Conservation (phyloP, 2,797 vertebrate species). For the Typhlichthys eigenmanni region DNA sequence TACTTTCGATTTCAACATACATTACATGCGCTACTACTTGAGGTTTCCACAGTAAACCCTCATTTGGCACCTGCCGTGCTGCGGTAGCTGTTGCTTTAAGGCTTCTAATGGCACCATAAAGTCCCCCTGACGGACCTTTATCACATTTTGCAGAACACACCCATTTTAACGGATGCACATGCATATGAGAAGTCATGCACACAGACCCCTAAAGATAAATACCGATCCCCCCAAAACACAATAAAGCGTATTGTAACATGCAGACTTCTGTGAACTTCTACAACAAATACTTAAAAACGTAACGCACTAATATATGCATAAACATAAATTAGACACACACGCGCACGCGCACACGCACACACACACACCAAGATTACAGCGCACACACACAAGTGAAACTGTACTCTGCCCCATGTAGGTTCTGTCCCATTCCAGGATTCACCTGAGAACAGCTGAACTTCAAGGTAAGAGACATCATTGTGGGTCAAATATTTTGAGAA, state of each 20-base stretch:
- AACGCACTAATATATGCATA: background rate
- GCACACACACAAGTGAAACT: conserved; percentile 55
- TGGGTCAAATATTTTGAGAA: background rate
- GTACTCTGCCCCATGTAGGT: conserved; percentile 51
- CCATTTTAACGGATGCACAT: conserved; percentile 10
- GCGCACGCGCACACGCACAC: conserved; percentile 10
- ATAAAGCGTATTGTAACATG: background rate
- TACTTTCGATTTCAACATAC: background rate
- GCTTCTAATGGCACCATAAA: conserved; percentile 48
- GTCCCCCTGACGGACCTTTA: conserved; percentile 45
- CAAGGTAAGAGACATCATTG: conserved; percentile 49
- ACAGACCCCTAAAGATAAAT: background rate
- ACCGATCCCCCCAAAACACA: conserved; percentile 27
- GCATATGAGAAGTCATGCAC: background rate
- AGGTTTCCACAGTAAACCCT: conserved; percentile 3
- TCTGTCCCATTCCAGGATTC: conserved; percentile 15
- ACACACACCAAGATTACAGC: conserved; percentile 22
- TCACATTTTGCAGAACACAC: conserved; percentile 43
- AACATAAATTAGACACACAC: conserved; percentile 5
- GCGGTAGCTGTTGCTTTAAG: conserved; percentile 54
- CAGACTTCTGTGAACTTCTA: background rate
- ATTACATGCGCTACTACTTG: background rate
- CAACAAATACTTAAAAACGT: background rate
- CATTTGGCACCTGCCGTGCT: background rate
- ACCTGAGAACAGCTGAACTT: conserved; percentile 39